Evolutionary conservation across 1,140 invertebrate species (phyloP).

Genomic region (Hesperophylax magnus): DNA sequence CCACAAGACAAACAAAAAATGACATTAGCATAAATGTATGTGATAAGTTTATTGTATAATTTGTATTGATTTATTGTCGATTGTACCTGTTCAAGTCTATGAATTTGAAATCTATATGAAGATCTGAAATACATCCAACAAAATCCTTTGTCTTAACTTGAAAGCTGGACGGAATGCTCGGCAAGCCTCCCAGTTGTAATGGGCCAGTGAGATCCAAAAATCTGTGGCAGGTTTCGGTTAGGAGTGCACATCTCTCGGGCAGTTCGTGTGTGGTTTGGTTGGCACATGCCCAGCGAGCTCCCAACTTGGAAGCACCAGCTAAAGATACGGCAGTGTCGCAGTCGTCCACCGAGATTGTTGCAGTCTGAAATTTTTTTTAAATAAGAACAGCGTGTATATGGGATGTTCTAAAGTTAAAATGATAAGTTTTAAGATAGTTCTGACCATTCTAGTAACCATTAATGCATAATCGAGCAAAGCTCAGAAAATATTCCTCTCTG

Average conservation of each 20-base stretch:
- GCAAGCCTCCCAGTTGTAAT: constrained; percentile 93
- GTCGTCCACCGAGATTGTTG: constrained; percentile 88
- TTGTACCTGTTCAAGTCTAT: constrained; percentile 87
- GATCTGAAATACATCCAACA: constrained; percentile 91
- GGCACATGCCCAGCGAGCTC: constrained; percentile 87
- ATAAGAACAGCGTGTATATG: neutral
- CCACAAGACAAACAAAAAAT: constrained; percentile 7
- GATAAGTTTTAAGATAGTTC: neutral
- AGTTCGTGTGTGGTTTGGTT: constrained; percentile 81
- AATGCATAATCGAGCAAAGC: neutral
- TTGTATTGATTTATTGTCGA: neutral
- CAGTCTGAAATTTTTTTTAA: constrained; percentile 74
- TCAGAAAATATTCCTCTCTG: no score
- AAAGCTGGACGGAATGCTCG: constrained; percentile 85
- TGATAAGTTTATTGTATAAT: neutral
- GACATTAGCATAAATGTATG: neutral
- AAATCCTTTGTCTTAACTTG: constrained; percentile 89
- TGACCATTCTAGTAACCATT: neutral
- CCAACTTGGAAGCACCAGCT: constrained; percentile 81
- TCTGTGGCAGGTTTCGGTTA: constrained; percentile 94
- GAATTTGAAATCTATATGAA: constrained; percentile 90
- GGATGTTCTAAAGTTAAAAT: no score
- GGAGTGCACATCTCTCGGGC: constrained; percentile 83
- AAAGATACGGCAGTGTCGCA: constrained; percentile 91
- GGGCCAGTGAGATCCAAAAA: constrained; percentile 97